Evolutionary conservation across 1,140 invertebrate species (phyloP).

Genomic region (Maconellicoccus hirsutus): DNA sequence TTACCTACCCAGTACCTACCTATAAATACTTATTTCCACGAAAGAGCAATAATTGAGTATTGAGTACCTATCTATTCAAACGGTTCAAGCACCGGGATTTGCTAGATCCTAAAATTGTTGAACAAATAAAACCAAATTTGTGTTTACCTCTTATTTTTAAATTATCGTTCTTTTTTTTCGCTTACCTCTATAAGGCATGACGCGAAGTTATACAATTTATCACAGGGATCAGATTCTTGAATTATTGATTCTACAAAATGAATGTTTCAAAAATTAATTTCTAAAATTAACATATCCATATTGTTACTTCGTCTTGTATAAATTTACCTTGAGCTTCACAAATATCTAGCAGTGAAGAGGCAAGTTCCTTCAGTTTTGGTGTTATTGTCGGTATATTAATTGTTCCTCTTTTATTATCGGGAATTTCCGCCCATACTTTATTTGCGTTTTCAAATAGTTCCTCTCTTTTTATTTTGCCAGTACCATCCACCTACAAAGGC

Average conservation of each 20-base stretch:
- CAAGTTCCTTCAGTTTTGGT: neutral
- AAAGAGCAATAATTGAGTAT: no score
- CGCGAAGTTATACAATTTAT: neutral
- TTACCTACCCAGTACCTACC: no score
- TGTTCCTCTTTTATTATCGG: neutral
- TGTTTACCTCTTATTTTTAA: no score
- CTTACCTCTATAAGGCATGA: neutral
- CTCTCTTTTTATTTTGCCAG: neutral
- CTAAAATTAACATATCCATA: no score
- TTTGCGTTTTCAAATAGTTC: neutral
- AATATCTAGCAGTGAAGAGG: neutral
- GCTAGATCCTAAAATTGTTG: no score
- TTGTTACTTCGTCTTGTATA: no score
- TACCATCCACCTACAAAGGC: neutral
- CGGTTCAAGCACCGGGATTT: no score
- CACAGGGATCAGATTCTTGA: constrained; percentile 1
- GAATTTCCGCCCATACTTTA: neutral
- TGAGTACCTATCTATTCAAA: no score
- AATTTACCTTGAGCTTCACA: neutral
- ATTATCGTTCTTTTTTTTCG: neutral
- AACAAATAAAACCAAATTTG: no score
- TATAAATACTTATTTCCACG: no score
- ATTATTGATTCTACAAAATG: neutral
- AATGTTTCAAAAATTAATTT: no score
- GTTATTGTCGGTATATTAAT: neutral